Evolutionary conservation across 2,797 vertebrate species (phyloP).

Genomic region (Sebastes matsubarae): DNA sequence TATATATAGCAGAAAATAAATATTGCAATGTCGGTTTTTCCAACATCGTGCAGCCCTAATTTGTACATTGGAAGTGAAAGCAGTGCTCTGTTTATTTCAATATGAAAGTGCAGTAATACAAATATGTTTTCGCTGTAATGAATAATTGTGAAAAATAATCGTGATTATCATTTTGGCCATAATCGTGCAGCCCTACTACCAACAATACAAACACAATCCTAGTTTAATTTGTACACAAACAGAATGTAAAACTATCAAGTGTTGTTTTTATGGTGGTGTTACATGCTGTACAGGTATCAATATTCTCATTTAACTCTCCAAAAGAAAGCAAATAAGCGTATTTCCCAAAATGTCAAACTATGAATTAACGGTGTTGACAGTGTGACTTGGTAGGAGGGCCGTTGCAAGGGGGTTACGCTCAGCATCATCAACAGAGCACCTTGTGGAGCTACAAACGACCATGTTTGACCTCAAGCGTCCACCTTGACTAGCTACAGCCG

Average conservation of each 20-base stretch:
- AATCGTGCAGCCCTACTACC: too few species aligned
- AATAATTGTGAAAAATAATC: too few species aligned
- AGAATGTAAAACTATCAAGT: not conserved
- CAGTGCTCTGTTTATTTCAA: too few species aligned
- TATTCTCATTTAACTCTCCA: not conserved
- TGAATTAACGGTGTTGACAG: not conserved
- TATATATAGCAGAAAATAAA: too few species aligned
- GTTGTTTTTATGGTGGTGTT: not conserved
- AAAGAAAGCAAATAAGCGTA: not conserved
- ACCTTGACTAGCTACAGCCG: conserved; percentile 30
- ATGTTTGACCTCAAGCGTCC: conserved; percentile 44
- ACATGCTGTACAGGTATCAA: not conserved
- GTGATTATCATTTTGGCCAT: too few species aligned
- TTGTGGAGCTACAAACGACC: not conserved
- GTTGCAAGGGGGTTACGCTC: not conserved
- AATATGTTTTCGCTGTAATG: too few species aligned
- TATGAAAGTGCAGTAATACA: too few species aligned
- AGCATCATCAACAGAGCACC: conserved; percentile 15
- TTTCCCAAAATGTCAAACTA: not conserved
- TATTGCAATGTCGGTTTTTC: too few species aligned
- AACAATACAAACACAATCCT: too few species aligned
- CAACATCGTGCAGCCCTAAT: too few species aligned
- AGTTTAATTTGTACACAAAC: not conserved
- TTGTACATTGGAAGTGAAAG: too few species aligned
- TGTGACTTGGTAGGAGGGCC: conserved; percentile 1